Percentiles rank a stretch among this genome's conserved stretches.
phyloP scores from a whole-genome alignment of 2,797 vertebrate genomes.

The Iguana delicatissima region DNA sequence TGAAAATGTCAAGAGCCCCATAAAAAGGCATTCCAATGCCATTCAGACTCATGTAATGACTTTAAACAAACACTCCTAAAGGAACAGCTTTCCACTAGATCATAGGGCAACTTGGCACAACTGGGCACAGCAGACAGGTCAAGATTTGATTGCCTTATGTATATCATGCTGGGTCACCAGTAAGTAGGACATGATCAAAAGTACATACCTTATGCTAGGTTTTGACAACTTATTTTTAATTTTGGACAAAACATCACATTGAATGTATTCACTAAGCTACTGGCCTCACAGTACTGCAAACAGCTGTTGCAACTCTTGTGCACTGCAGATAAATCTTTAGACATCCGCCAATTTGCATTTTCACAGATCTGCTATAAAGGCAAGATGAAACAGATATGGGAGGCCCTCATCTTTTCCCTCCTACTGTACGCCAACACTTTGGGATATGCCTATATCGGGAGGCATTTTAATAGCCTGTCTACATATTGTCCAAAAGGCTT shows the following conservation, averaged over 20 bases:
- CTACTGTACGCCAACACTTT: not conserved
- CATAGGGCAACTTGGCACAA: not conserved
- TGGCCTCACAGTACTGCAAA: not conserved
- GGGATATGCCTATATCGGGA: not conserved
- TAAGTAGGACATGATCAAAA: not conserved
- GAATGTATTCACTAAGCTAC: not conserved
- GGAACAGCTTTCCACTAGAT: not conserved
- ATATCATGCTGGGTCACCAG: not conserved
- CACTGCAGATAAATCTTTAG: constrained; percentile 16
- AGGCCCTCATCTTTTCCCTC: not conserved
- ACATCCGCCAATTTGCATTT: not conserved
- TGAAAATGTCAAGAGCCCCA: not conserved
- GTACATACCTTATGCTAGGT: not conserved
- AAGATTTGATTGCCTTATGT: not conserved
- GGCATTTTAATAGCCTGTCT: constrained; percentile 25
- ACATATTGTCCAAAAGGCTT: constrained; percentile 30
- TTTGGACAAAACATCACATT: not conserved
- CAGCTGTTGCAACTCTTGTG: fast-evolving
- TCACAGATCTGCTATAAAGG: not conserved
- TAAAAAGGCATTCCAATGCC: not conserved
- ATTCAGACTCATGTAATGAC: not conserved
- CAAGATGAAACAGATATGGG: not conserved
- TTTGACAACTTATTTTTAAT: not conserved
- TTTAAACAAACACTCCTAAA: not conserved
- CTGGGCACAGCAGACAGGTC: not conserved